Base-by-base conservation (phyloP, 2,797 vertebrate genomes). In the Discoglossus pictus region DNA sequence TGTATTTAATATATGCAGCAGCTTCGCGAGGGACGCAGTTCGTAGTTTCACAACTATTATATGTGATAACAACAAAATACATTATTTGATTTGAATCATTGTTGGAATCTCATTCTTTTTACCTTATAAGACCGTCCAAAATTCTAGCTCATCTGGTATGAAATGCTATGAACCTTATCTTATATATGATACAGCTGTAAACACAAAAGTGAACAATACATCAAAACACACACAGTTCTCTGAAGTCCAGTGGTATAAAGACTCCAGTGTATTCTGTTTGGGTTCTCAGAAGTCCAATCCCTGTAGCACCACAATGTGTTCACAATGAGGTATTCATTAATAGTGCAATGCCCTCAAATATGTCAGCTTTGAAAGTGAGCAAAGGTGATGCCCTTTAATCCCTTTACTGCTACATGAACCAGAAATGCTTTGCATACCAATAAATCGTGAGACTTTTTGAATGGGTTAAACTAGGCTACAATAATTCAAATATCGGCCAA, bases 391-490 rank as follows among this genome's bases (percentile, higher is more conserved):
- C 15, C 65, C 65, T 67, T 67, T 59, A 59, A 54, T 46, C 65
- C 38, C 42, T 67, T 59, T 59, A 48, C 65, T 59, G 65, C 65
- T 67, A 59, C 54, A 59, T 67, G 64, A 67, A 59, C 64, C 64
- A 67, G 64, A 67, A 67, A 51, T 59, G 38, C 58, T 59, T 59
- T 50, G 65, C 65, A 67, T 44, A 67, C 65, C 65, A 67, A 59
- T 67, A 46, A 67, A 34, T 50, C 31, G 47, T 54, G 39, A 40
- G 23, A 59, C 18, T 35, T n/a, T 67, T 12, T 59, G 54, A 59
- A 66, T 58, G 44, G 18, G 17, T n/a, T 46, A 48, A 56, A 66
- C 34, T 16, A 59, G 35, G 46, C 34, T 48, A 42, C 27, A 56
- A 38, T 23, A 20, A 21, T 44, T 18, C 54, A 51, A 50, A 67